Evolutionary conservation across 2,888 invertebrate genomes (phyloP).

Genomic region (Andricus curvator): DNA sequence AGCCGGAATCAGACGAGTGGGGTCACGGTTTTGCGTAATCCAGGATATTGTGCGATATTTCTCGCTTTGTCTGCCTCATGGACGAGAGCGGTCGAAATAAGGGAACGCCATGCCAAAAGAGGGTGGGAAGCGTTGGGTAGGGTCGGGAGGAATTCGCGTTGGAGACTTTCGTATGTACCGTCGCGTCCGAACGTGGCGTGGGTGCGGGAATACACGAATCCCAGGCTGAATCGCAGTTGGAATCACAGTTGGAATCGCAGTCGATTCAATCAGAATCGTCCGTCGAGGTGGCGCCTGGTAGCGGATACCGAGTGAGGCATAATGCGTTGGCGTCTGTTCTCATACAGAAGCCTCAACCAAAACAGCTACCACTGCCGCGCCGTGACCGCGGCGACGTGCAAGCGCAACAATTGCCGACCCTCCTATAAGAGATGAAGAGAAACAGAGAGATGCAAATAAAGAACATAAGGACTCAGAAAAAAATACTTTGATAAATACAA

Average conservation of each 20-base stretch:
- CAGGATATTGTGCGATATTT: slow-evolving; percentile 31
- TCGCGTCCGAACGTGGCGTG: slow-evolving; percentile 22
- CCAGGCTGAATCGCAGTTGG: slow-evolving; percentile 59
- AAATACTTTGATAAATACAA: too few species aligned
- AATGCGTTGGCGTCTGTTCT: slow-evolving; percentile 61
- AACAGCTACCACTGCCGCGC: background rate
- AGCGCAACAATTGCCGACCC: slow-evolving; percentile 55
- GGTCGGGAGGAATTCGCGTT: slow-evolving; percentile 56
- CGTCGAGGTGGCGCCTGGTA: slow-evolving; percentile 69
- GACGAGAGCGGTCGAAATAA: slow-evolving; percentile 53
- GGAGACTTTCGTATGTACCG: slow-evolving; percentile 45
- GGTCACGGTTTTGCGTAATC: slow-evolving; percentile 18
- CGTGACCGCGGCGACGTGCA: slow-evolving; percentile 48
- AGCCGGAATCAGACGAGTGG: background rate
- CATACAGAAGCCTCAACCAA: slow-evolving; percentile 55
- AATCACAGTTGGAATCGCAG: slow-evolving; percentile 58
- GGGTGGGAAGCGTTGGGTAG: slow-evolving; percentile 62
- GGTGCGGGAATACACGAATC: slow-evolving; percentile 47
- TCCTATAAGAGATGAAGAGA: background rate
- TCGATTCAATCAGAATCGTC: slow-evolving; percentile 69
- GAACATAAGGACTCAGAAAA: background rate
- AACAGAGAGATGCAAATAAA: slow-evolving; percentile 8
- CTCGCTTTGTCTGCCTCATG: slow-evolving; percentile 26
- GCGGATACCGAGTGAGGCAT: slow-evolving; percentile 47
- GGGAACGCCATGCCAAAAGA: slow-evolving; percentile 54